These are phyloP conservation scores for Ambastaia sidthimunki DNA, from an alignment of 2,797 vertebrate species.

Conservation along the genomic window DNA sequence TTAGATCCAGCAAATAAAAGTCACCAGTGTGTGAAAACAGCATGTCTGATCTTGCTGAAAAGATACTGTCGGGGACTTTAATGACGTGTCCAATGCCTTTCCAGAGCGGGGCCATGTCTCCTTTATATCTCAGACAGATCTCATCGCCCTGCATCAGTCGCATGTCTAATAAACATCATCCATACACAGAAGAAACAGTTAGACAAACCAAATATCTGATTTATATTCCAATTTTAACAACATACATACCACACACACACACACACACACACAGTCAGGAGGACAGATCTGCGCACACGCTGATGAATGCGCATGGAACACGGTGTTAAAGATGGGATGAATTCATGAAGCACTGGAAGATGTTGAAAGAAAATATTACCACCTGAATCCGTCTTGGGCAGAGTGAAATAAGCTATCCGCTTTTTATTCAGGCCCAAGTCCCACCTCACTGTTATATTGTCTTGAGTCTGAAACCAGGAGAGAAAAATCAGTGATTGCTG, in stretches of 20 bases:
- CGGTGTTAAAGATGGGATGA: constrained; percentile 58
- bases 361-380: constrained; percentile 73
- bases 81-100: constrained; percentile 98
- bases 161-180: constrained; percentile 83
- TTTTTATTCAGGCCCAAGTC: constrained; percentile 99
- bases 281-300: constrained; percentile 64
- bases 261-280: constrained; percentile 22
- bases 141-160: constrained; percentile 98
- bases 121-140: constrained; percentile 96
- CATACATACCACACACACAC: no score
- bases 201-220: background rate
- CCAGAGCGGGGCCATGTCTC: constrained; percentile 94
- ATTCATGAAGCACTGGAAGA: constrained; percentile 69
- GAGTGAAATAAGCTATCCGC: constrained; percentile 98
- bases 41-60: constrained; percentile 61
- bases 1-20: background rate
- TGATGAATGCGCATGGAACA: constrained; percentile 67
- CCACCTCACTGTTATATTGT: constrained; percentile 99
- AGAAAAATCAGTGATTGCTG: background rate
- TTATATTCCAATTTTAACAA: background rate
- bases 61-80: constrained; percentile 99
- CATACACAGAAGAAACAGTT: constrained; percentile 23
- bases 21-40: background rate
- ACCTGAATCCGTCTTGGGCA: constrained; percentile 99
- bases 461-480: constrained; percentile 85